Evolutionary conservation across 2,888 invertebrate species (phyloP).

Genomic region (Polyommatus icarus): DNA sequence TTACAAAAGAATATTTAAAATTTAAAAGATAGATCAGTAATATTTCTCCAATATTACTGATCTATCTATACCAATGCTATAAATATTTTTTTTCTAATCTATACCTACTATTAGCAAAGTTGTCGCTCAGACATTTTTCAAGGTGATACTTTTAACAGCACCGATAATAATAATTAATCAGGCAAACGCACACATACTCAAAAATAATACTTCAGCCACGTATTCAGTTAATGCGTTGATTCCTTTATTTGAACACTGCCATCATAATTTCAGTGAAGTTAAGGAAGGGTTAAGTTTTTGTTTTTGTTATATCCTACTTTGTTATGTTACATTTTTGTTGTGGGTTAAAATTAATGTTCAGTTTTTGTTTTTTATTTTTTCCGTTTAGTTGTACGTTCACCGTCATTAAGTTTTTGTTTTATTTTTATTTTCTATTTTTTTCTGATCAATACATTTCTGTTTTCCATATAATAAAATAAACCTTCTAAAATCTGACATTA

Average conservation of each 20-base stretch:
- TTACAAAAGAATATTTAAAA: not conserved
- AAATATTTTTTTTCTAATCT: not conserved
- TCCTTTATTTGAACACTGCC: not conserved
- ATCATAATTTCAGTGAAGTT: not conserved
- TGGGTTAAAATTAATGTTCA: slow-evolving; percentile 5
- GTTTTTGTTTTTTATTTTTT: not conserved
- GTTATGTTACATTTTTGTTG: slow-evolving; percentile 8
- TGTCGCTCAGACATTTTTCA: too few relatives aligned
- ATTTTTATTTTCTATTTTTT: not conserved
- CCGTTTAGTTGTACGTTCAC: not conserved
- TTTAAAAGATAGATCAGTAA: not conserved
- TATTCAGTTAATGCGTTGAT: not conserved
- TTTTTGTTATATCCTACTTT: not conserved
- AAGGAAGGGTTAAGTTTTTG: slow-evolving; percentile 8
- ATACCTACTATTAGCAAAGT: not conserved
- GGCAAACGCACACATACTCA: not conserved
- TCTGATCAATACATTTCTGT: not conserved
- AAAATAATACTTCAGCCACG: not conserved
- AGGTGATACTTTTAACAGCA: not conserved
- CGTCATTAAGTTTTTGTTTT: slow-evolving; percentile 19
- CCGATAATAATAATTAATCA: not conserved
- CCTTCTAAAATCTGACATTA: not conserved
- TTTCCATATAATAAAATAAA: not conserved
- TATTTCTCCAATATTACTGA: too few relatives aligned
- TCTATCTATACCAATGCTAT: not conserved